Conservation (phyloP, 2,888 invertebrate genomes). For the Rotaria macrura region DNA sequence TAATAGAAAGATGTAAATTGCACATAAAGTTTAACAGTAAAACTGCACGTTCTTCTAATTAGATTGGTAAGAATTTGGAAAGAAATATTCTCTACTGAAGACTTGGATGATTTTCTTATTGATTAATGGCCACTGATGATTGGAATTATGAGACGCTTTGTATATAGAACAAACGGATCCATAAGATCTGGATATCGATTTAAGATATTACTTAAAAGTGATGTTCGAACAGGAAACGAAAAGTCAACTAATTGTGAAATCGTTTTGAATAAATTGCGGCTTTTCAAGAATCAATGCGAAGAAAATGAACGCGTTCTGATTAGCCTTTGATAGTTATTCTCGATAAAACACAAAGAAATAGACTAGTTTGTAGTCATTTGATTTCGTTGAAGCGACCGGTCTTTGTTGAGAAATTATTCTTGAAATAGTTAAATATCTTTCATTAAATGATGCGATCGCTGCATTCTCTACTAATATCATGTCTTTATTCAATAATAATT, state of each 20-base stretch:
- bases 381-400: too few relatives aligned
- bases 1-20: not conserved
- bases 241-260: not conserved
- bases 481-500: not conserved
- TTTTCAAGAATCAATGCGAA: not conserved
- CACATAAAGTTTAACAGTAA: not conserved
- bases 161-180: not conserved
- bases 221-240: not conserved
- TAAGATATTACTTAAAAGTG: not conserved
- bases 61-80: not conserved
- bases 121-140: not conserved
- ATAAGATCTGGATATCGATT: not conserved
- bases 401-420: too few relatives aligned
- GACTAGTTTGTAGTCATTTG: too few relatives aligned
- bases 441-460: too few relatives aligned
- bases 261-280: not conserved
- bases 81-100: not conserved
- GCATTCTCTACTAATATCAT: not conserved
- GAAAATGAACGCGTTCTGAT: not conserved
- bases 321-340: not conserved
- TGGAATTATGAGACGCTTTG: not conserved
- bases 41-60: not conserved
- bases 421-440: too few relatives aligned
- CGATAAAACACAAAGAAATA: too few relatives aligned
- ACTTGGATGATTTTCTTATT: not conserved